Percentiles rank a stretch among this genome's conserved stretches.
Evolutionary conservation across 2,888 invertebrate genomes (phyloP).

Genomic region (Ophion slaviceki): DNA sequence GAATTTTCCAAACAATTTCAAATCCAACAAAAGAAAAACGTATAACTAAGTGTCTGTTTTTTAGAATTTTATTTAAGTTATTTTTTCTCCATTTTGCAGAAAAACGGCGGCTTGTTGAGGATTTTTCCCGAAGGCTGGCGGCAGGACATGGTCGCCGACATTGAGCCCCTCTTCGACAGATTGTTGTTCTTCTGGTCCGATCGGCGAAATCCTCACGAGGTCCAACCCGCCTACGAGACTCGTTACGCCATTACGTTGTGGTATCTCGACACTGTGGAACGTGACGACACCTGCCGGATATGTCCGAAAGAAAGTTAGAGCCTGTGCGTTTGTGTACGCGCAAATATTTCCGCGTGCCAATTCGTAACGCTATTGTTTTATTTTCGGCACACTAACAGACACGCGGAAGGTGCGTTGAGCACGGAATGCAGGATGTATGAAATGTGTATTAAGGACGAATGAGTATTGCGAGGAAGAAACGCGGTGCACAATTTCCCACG

Average conservation of each 20-base stretch:
- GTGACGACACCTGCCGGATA: constrained; percentile 89
- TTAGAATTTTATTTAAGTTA: background rate
- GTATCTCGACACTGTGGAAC: constrained; percentile 95
- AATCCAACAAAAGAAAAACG: background rate
- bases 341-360: background rate
- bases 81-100: constrained; percentile 74
- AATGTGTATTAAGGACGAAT: constrained; percentile 14
- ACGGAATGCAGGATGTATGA: background rate
- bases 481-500: constrained; percentile 8
- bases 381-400: background rate
- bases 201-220: constrained; percentile 97
- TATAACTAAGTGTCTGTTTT: too few relatives aligned
- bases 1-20: background rate
- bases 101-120: constrained; percentile 93
- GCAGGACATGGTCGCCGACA: constrained; percentile 88
- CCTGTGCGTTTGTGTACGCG: background rate
- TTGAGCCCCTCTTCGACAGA: constrained; percentile 96
- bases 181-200: constrained; percentile 99
- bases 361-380: background rate
- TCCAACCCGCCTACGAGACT: constrained; percentile 95
- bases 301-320: constrained; percentile 85
- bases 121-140: constrained; percentile 95
- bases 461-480: background rate
- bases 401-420: background rate
- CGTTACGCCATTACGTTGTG: constrained; percentile 96